A percentile compares a stretch with the other conserved stretches of the same genome.
phyloP scores from a whole-genome alignment of 2,113 vertebrate genomes.

The Oreochromis tanganicae region DNA sequence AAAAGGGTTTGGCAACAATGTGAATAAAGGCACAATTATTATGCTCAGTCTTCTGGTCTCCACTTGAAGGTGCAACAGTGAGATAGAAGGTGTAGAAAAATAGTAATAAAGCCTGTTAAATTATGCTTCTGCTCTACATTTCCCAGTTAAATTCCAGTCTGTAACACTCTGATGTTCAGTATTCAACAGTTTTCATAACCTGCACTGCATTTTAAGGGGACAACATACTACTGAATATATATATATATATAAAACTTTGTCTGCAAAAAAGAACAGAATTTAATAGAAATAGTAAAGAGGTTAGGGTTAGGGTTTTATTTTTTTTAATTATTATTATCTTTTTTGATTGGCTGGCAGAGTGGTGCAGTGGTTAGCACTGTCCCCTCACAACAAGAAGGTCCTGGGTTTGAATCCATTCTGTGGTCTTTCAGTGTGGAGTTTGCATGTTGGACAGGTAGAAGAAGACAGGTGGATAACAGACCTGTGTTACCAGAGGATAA shows the following conservation, averaged over 20 bases:
- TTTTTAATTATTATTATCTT: background rate
- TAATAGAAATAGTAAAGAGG: background rate
- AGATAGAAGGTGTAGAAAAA: background rate
- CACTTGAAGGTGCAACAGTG: background rate
- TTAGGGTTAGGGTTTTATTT: fast-evolving
- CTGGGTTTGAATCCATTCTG: background rate
- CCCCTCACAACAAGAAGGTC: background rate
- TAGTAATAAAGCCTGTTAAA: background rate
- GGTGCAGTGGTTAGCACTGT: background rate
- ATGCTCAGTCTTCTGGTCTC: background rate
- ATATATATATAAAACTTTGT: background rate
- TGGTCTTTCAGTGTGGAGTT: background rate
- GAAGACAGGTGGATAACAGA: background rate
- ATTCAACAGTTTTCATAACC: background rate
- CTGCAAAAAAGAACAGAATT: background rate
- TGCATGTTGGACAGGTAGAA: background rate
- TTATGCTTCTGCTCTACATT: background rate
- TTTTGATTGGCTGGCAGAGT: background rate
- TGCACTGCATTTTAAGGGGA: background rate
- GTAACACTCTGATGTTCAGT: background rate
- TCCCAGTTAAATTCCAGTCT: background rate
- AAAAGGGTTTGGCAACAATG: background rate
- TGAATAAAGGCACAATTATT: background rate
- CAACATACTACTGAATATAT: background rate
- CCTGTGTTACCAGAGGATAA: background rate